These are phyloP conservation scores for Loxodonta africana DNA, from an alignment of 2,113 vertebrate genomes.

Conservation along the genomic window DNA sequence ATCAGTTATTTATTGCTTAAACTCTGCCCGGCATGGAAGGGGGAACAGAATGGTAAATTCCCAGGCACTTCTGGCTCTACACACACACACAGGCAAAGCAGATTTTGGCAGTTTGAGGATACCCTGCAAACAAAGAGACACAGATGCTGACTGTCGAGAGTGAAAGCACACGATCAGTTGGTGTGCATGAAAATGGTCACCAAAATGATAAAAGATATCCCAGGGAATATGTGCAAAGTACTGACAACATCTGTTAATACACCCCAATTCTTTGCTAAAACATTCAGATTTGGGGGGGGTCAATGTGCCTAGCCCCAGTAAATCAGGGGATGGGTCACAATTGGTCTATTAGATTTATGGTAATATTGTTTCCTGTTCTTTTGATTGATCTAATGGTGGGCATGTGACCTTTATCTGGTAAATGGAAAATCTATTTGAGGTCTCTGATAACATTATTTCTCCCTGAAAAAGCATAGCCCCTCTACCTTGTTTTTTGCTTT, in stretches of 20 bases:
- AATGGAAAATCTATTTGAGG: background rate
- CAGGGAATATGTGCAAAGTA: background rate
- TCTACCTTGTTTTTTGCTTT: background rate
- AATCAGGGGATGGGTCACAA: background rate
- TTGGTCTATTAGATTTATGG: background rate
- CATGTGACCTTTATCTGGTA: background rate
- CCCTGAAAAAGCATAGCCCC: background rate
- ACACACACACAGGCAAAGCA: background rate
- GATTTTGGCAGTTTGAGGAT: background rate
- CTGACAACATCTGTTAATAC: background rate
- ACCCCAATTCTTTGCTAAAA: background rate
- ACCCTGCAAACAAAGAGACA: background rate
- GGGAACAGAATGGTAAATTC: background rate
- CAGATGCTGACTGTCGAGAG: background rate
- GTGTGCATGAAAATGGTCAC: background rate
- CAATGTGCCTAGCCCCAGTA: background rate
- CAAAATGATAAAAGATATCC: background rate
- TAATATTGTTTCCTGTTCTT: background rate
- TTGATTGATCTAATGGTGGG: background rate
- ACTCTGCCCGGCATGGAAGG: background rate
- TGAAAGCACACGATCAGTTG: background rate
- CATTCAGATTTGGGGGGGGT: background rate
- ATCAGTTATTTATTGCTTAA: background rate
- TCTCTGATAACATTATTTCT: background rate
- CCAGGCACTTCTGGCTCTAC: background rate